Conservation (phyloP, 64 coral and sea anemone species). For the Anthopleura sola region DNA sequence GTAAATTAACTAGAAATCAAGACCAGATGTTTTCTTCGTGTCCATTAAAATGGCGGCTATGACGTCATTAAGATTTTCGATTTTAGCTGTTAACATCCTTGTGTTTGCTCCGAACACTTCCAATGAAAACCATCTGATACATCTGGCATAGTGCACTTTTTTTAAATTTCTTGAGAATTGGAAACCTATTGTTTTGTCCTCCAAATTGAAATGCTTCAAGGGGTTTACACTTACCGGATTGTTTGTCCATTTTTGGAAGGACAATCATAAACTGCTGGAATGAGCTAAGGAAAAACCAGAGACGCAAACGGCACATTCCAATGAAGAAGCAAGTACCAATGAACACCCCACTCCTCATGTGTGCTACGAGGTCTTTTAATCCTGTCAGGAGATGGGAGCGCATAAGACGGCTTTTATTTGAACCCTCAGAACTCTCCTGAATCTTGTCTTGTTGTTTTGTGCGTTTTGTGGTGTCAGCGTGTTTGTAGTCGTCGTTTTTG, state of each 20-base stretch:
- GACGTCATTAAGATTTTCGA: neutral
- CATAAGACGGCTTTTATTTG: neutral
- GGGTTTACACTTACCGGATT: conserved; percentile 22
- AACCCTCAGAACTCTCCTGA: neutral
- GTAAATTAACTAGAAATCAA: too few relatives aligned
- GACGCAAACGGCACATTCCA: conserved; percentile 4
- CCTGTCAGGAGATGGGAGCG: neutral
- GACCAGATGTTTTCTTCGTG: too few relatives aligned
- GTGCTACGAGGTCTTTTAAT: neutral
- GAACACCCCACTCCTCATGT: conserved; percentile 4
- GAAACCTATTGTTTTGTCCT: too few relatives aligned
- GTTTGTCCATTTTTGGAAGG: neutral
- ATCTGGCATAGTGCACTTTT: too few relatives aligned
- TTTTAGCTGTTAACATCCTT: too few relatives aligned
- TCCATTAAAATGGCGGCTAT: too few relatives aligned
- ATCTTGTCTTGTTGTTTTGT: neutral
- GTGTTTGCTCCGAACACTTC: too few relatives aligned
- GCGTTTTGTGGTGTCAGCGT: neutral
- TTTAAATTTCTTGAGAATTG: too few relatives aligned
- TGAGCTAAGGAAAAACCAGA: conserved; percentile 1
- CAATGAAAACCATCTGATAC: neutral
- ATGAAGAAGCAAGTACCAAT: conserved; percentile 1
- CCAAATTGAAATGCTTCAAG: too few relatives aligned
- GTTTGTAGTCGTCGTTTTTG: neutral
- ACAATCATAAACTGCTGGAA: conserved; percentile 22